Percentiles rank a stretch among this genome's conserved stretches.
Evolutionary conservation across 2,888 invertebrate genomes (phyloP).

Genomic region (Unio pictorum): DNA sequence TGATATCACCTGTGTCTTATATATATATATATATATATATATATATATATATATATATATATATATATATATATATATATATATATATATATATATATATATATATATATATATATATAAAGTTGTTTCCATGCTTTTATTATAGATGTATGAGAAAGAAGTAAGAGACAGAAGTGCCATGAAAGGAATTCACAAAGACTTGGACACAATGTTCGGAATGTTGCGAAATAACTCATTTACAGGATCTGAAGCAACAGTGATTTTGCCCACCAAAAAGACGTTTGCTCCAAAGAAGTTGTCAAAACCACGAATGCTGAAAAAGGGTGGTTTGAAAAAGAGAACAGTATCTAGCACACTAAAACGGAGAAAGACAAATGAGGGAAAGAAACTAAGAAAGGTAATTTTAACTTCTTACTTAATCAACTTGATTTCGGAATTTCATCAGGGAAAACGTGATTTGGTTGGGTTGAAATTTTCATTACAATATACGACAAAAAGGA

Average conservation of each 20-base stretch:
- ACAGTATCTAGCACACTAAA: background rate
- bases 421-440: no score
- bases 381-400: constrained; percentile 3
- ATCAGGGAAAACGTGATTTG: no score
- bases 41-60: no score
- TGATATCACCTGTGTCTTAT: no score
- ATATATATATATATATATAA: no score
- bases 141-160: constrained; percentile 49
- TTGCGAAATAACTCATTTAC: constrained; percentile 24
- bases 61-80: no score
- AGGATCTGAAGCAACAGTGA: background rate
- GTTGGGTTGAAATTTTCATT: no score
- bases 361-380: background rate
- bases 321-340: background rate
- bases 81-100: no score
- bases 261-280: constrained; percentile 2
- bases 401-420: no score
- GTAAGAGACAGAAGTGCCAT: constrained; percentile 38
- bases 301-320: constrained; percentile 1
- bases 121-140: background rate
- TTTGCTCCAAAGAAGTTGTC: background rate
- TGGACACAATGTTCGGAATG: constrained; percentile 45
- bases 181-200: constrained; percentile 39
- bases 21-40: no score
- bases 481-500: constrained; percentile 2